Evolutionary conservation across 2,113 vertebrate species (phyloP).

Genomic region (Narcine bancroftii): DNA sequence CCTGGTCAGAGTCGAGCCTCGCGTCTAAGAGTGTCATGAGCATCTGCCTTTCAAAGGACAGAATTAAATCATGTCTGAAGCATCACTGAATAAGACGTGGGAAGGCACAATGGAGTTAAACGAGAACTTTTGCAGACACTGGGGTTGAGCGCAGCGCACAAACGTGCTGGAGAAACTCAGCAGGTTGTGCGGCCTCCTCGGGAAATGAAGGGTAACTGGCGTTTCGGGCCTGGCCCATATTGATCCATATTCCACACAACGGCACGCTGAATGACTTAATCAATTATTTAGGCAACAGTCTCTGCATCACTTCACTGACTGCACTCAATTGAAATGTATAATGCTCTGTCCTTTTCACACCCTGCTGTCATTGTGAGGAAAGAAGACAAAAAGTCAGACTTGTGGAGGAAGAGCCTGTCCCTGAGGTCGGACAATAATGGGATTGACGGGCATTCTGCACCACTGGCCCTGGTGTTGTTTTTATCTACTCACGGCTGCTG

Average conservation of each 20-base stretch:
- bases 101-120: too few species aligned
- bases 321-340: neutral
- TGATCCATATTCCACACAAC: neutral
- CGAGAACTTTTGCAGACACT: too few species aligned
- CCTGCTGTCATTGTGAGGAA: neutral
- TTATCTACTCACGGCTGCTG: slow-evolving; percentile 2
- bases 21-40: neutral
- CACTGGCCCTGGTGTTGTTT: neutral
- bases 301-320: neutral
- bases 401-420: neutral
- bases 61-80: neutral
- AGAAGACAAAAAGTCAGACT: neutral
- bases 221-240: too few species aligned
- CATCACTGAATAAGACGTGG: neutral
- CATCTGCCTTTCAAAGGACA: neutral
- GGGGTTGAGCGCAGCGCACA: too few species aligned
- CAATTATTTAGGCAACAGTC: neutral
- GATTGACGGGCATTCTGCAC: neutral
- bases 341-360: neutral
- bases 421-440: neutral
- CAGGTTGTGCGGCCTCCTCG: too few species aligned
- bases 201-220: too few species aligned
- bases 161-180: too few species aligned
- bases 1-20: neutral
- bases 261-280: neutral